These are phyloP conservation scores for Hipposideros armiger DNA, from an alignment of 2,113 vertebrate genomes.

Conservation along the genomic window DNA sequence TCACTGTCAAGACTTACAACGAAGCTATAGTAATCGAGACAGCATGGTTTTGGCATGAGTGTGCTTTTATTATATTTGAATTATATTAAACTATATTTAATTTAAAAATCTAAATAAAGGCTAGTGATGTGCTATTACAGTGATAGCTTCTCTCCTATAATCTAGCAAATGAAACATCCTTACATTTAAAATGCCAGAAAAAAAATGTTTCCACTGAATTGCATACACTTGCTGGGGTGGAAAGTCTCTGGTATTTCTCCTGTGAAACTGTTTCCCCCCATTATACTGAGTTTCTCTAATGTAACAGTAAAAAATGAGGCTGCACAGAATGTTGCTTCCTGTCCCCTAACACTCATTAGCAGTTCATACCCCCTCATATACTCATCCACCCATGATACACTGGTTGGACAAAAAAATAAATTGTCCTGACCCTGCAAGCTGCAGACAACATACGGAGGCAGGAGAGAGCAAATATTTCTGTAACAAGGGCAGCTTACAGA, in stretches of 20 bases:
- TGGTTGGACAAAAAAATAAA: background rate
- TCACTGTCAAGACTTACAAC: background rate
- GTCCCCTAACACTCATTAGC: background rate
- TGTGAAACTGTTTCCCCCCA: background rate
- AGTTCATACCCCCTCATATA: background rate
- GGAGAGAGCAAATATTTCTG: background rate
- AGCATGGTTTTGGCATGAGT: background rate
- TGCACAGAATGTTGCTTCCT: background rate
- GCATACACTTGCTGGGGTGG: background rate
- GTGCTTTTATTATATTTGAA: background rate
- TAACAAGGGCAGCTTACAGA: background rate
- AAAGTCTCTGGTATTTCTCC: background rate
- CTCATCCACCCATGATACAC: background rate
- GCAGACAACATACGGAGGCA: background rate
- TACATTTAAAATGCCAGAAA: background rate
- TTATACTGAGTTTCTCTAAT: background rate
- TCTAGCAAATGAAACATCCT: background rate
- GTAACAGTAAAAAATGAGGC: background rate
- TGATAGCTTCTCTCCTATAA: background rate
- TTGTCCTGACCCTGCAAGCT: background rate
- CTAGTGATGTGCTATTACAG: background rate
- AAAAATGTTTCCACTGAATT: background rate
- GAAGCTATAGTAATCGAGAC: background rate
- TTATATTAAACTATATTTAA: background rate
- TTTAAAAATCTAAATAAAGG: background rate